Evolutionary conservation across 1,140 invertebrate species (phyloP), one percentile per base, ranked within the genome.

Genomic region (Tenebrio molitor): DNA sequence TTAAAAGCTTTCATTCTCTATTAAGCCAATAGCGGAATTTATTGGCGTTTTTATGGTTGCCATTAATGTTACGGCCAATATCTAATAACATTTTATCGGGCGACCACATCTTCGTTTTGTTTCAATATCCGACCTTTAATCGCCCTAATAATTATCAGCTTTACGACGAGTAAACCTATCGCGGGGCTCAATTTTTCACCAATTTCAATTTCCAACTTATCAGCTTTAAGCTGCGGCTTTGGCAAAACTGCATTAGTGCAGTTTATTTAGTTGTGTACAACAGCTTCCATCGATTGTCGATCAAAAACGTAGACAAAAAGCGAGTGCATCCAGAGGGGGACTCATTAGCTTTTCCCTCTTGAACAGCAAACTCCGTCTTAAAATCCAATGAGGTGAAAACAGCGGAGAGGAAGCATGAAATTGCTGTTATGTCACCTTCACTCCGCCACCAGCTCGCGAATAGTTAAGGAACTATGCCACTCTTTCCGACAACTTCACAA

Each of bases 371-470:
- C 63, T 58, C 50, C 23, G 64, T 33, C 36, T 66, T 66, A 42
- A 66, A 66, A 41, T 29, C 33, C 42, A 42, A 66, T 66, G 64
- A 66, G 36, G 36, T 66, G 64, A 29, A 66, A 42, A 66, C 50
- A 29, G 50, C 25, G 39, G 17, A 42, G 12, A 46, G 39, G 62
- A 66, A 46, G 23, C 64, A 42, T 46, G 42, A 66, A 66, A 66
- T 66, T 66, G 34, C 36, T 66, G 64, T 46, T 29, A 66, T 29
- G 23, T 66, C 36, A 66, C 64, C 36, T 41, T 44, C 19, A 29
- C 7, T 66, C 21, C 34, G 62, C 50, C 19, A 62, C 62, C 25
- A 42, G 23, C 36, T 44, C 16, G 16, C 34, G 10, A 66, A 66
- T 66, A 66, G 64, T 66, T 66, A 16, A 15, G 34, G 29, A 66